A percentile compares a stretch with the other conserved stretches of the same genome.
phyloP scores from a whole-genome alignment of 2,888 invertebrate species.

The Caenorhabditis afra region DNA sequence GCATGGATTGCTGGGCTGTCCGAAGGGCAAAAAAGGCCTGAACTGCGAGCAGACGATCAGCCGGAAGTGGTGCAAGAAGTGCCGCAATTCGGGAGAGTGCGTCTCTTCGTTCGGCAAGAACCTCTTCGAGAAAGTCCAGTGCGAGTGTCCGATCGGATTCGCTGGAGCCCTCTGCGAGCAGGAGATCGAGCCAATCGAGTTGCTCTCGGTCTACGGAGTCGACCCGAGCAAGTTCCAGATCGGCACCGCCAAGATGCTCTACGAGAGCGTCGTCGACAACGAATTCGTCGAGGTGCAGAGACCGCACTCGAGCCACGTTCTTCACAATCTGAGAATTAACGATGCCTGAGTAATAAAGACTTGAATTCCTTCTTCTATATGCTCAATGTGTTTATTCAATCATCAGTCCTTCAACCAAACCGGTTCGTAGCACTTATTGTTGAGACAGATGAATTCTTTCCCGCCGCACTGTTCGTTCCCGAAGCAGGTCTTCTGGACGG shows the following conservation, averaged over 20 bases:
- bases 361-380: neutral
- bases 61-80: constrained; percentile 31
- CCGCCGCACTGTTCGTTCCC: too few relatives aligned
- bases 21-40: constrained; percentile 27
- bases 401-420: neutral
- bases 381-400: neutral
- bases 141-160: constrained; percentile 24
- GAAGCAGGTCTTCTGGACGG: too few relatives aligned
- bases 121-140: constrained; percentile 31
- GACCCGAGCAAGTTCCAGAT: constrained; percentile 42
- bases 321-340: constrained; percentile 43
- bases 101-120: constrained; percentile 47
- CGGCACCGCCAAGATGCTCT: constrained; percentile 40
- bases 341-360: constrained; percentile 21
- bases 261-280: constrained; percentile 41
- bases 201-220: constrained; percentile 39
- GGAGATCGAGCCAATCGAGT: constrained; percentile 10
- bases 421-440: too few relatives aligned
- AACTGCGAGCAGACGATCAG: constrained; percentile 21
- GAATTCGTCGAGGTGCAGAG: constrained; percentile 36
- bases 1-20: constrained; percentile 28
- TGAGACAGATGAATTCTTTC: too few relatives aligned
- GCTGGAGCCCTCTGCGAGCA: constrained; percentile 28
- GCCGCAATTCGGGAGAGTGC: constrained; percentile 34
- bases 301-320: constrained; percentile 21